Conservation (phyloP, 2,113 vertebrate genomes). For the Halichoeres trimaculatus region DNA sequence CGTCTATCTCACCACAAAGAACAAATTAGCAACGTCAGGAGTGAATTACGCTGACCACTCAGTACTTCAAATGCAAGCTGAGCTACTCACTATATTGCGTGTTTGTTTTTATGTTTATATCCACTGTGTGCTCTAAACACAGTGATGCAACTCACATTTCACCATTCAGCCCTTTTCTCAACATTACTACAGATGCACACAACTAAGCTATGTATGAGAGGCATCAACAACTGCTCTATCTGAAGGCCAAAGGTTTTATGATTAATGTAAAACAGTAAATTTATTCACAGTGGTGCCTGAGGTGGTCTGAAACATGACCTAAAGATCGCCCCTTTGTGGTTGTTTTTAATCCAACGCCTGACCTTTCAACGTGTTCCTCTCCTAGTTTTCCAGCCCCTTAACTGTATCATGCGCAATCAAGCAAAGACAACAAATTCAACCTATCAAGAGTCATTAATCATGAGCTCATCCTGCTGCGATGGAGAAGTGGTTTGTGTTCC, state of each 20-base stretch:
- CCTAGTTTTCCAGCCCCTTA: not conserved
- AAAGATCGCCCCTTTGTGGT: not conserved
- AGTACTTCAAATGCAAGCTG: not conserved
- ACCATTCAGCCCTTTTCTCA: not conserved
- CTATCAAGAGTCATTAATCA: slow-evolving; percentile 35
- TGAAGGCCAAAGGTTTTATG: not conserved
- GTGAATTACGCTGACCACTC: not conserved
- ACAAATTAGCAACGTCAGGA: not conserved
- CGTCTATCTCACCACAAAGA: not conserved
- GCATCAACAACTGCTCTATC: too few relatives aligned
- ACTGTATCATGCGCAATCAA: slow-evolving; percentile 2
- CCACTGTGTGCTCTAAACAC: not conserved
- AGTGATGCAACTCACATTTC: not conserved
- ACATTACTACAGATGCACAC: not conserved
- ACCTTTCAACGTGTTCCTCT: slow-evolving; percentile 11
- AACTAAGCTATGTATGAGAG: not conserved
- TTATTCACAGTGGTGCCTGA: not conserved
- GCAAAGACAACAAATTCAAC: slow-evolving; percentile 4
- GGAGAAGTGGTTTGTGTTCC: slow-evolving; percentile 31
- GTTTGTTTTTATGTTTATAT: not conserved
- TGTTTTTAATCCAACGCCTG: slow-evolving; percentile 3
- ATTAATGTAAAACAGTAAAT: not conserved
- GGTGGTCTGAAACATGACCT: slow-evolving; percentile 4
- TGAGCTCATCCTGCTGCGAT: slow-evolving; percentile 24
- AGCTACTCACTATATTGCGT: not conserved